phyloP scores from a whole-genome alignment of 2,888 invertebrate species.

The Branchinecta sandiegonensis region DNA sequence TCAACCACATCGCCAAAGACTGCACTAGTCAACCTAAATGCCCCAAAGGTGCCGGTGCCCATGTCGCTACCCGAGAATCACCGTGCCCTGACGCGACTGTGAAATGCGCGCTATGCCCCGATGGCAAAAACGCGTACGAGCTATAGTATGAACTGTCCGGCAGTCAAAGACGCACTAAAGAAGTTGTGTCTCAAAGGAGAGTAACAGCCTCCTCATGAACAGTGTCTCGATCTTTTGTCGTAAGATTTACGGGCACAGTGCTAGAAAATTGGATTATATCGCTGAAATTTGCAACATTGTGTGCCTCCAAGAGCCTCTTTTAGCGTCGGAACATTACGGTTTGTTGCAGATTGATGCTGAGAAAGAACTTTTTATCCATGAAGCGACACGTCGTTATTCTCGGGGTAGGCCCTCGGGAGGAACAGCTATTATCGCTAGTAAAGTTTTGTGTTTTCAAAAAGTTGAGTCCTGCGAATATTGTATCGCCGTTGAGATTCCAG shows the following conservation, averaged over 20 bases:
- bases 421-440: too few species aligned
- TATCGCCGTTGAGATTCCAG: too few species aligned
- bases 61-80: not conserved
- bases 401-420: too few species aligned
- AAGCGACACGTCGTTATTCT: too few species aligned
- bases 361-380: too few species aligned
- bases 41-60: not conserved
- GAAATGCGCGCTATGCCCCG: not conserved
- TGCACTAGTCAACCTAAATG: constrained; percentile 11
- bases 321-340: too few species aligned
- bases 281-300: too few species aligned
- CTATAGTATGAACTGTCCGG: not conserved
- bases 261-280: too few species aligned
- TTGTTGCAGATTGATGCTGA: too few species aligned
- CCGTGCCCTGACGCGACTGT: not conserved
- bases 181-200: not conserved
- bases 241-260: not conserved
- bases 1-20: not conserved
- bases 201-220: not conserved
- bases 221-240: not conserved
- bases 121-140: not conserved
- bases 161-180: not conserved
- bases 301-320: too few species aligned
- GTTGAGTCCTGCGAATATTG: too few species aligned
- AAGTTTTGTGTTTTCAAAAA: too few species aligned